phyloP scores from a whole-genome alignment of 2,888 invertebrate genomes.

The Agonopterix arenella region DNA sequence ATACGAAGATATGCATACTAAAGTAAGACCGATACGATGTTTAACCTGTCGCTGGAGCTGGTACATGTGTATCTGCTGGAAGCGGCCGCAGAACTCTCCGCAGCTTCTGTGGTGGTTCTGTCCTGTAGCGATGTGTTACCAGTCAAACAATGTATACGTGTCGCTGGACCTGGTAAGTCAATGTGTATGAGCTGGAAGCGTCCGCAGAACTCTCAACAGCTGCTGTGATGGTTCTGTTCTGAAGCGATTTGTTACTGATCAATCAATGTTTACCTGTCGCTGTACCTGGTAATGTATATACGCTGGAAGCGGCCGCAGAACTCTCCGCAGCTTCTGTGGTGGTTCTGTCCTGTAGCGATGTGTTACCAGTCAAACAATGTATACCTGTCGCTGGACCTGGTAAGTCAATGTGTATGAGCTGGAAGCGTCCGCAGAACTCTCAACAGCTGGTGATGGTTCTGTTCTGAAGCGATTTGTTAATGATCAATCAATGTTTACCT shows the following conservation, averaged over 20 bases:
- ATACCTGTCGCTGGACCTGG: constrained; percentile 78
- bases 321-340: constrained; percentile 68
- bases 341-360: too few relatives aligned
- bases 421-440: constrained; percentile 82
- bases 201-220: constrained; percentile 80
- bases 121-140: constrained; percentile 38
- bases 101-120: constrained; percentile 38
- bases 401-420: constrained; percentile 80
- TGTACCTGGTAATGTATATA: constrained; percentile 84
- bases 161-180: constrained; percentile 78
- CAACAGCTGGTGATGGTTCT: constrained; percentile 48
- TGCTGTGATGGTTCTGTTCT: constrained; percentile 20
- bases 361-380: not conserved
- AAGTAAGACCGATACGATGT: too few relatives aligned
- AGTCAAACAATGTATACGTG: constrained; percentile 36
- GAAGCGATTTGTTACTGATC: too few relatives aligned
- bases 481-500: too few relatives aligned
- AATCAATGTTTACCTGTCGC: constrained; percentile 50
- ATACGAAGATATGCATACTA: too few relatives aligned
- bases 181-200: constrained; percentile 83
- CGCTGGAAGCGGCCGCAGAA: constrained; percentile 82
- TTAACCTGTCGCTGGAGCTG: constrained; percentile 77
- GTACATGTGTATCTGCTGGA: constrained; percentile 83
- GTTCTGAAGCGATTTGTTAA: too few relatives aligned
- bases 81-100: constrained; percentile 80